Evolutionary conservation across 2,113 vertebrate species (phyloP).

Genomic region (Dinomys branickii): DNA sequence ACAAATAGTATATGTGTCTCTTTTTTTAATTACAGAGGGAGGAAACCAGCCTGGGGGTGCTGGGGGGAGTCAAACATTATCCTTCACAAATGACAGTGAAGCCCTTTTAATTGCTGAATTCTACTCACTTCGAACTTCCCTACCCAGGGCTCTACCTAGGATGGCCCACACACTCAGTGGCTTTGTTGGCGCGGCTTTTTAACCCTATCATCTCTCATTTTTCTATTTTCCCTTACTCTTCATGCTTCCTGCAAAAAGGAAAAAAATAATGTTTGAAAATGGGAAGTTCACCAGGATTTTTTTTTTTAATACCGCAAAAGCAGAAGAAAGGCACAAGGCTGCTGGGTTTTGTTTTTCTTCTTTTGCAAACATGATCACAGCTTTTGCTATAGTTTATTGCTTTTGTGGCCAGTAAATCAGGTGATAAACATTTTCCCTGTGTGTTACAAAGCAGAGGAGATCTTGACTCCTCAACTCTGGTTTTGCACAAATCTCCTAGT

Average conservation of each 20-base stretch:
- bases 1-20: constrained; percentile 36
- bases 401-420: neutral
- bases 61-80: constrained; percentile 22
- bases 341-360: no score
- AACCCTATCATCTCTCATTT: neutral
- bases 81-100: constrained; percentile 56
- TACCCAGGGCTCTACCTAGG: neutral
- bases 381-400: constrained; percentile 61
- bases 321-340: constrained; percentile 64
- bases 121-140: neutral
- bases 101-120: constrained; percentile 28
- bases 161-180: neutral
- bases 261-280: constrained; percentile 48
- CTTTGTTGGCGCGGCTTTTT: neutral
- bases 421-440: neutral
- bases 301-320: constrained; percentile 72
- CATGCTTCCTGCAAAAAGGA: neutral
- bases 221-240: neutral
- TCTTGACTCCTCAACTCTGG: neutral
- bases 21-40: constrained; percentile 61
- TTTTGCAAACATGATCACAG: constrained; percentile 11
- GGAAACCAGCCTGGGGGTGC: no score
- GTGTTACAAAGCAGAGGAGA: neutral
- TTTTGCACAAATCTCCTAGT: constrained; percentile 28
- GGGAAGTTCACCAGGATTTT: constrained; percentile 54